Percentiles rank a stretch among this genome's conserved stretches.
Evolutionary conservation across 2,888 invertebrate species (phyloP).

Genomic region (Reticulitermes lucifugus): DNA sequence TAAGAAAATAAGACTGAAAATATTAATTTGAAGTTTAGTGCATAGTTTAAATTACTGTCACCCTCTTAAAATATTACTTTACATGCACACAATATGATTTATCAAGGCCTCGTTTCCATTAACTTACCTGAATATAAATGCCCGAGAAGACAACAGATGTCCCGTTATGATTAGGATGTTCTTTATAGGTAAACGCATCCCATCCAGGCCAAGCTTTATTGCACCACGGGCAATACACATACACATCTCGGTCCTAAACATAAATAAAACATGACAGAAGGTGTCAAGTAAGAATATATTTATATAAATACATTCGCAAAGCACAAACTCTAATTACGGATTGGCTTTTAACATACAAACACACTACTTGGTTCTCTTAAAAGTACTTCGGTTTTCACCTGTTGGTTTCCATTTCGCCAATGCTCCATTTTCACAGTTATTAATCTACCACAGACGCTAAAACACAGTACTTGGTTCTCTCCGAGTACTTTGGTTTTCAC

Average conservation of each 20-base stretch:
- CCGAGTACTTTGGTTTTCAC: too few relatives aligned
- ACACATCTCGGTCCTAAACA: conserved; percentile 69
- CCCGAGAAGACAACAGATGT: conserved; percentile 74
- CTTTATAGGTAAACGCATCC: conserved; percentile 70
- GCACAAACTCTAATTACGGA: not conserved
- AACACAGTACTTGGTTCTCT: too few relatives aligned
- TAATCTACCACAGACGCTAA: too few relatives aligned
- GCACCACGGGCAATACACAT: conserved; percentile 83
- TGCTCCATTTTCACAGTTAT: too few relatives aligned
- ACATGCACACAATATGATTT: not conserved
- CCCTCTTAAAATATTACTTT: too few relatives aligned
- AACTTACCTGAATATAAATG: conserved; percentile 68
- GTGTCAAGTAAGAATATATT: not conserved
- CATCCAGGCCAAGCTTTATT: conserved; percentile 81
- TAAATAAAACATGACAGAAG: conserved; percentile 50
- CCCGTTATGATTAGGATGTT: conserved; percentile 77
- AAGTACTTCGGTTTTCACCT: not conserved
- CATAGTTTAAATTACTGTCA: too few relatives aligned
- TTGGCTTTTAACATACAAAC: not conserved
- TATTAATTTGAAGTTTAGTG: too few relatives aligned
- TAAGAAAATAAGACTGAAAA: conserved; percentile 57
- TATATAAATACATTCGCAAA: not conserved
- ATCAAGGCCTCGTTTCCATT: not conserved
- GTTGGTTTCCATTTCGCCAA: too few relatives aligned
- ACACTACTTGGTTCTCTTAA: not conserved